These are phyloP conservation scores for Aspidoscelis tigris DNA, from an alignment of 2,113 vertebrate species.

Conservation along the genomic window DNA sequence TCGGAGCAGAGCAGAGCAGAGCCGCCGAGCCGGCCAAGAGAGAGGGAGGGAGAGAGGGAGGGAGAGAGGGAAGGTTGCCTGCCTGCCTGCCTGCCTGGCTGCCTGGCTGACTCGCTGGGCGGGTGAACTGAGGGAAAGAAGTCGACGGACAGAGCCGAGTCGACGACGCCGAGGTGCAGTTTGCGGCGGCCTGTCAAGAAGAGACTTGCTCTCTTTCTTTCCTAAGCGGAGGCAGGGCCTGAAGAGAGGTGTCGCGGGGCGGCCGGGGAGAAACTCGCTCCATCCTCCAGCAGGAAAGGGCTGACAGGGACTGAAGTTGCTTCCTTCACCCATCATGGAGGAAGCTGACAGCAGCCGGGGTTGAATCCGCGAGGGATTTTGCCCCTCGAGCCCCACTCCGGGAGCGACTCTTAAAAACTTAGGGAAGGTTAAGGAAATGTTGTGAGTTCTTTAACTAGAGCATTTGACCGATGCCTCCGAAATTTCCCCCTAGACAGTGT, in stretches of 20 bases:
- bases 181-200: constrained; percentile 4
- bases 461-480: no score
- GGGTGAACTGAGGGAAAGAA: constrained; percentile 45
- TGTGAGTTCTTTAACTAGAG: no score
- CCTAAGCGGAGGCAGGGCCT: background rate
- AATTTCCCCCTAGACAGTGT: no score
- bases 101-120: constrained; percentile 23
- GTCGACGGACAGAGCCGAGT: constrained; percentile 19
- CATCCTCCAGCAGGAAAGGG: background rate
- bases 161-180: constrained; percentile 1
- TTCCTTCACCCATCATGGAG: background rate
- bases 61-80: background rate
- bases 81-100: background rate
- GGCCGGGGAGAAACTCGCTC: background rate
- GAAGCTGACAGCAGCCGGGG: no score
- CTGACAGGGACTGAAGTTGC: background rate
- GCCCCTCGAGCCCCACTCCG: no score
- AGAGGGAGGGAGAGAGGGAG: background rate
- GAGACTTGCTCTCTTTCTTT: background rate
- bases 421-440: no score
- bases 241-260: background rate
- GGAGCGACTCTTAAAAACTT: no score
- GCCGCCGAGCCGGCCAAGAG: no score
- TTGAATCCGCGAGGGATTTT: no score
- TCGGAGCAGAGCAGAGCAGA: no score